phyloP scores from a whole-genome alignment of 2,113 vertebrate species.

The Pagrus major region DNA sequence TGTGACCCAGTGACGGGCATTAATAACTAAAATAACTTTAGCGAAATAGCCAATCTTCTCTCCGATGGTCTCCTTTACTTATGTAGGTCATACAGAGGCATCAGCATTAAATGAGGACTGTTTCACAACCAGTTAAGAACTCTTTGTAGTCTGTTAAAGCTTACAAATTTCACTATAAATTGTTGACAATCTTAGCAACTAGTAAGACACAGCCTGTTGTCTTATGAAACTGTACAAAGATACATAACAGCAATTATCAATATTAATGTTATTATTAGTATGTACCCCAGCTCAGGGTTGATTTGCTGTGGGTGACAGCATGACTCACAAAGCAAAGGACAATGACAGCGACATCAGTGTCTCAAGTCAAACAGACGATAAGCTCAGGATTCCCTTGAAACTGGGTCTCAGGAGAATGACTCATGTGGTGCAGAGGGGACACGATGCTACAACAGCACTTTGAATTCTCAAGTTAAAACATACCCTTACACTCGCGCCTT shows the following conservation, averaged over 20 bases:
- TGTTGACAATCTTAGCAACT: not conserved
- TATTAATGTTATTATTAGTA: not conserved
- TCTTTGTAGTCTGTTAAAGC: too few species aligned
- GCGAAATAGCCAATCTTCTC: too few species aligned
- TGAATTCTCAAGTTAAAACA: slow-evolving; percentile 34
- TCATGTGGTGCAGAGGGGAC: slow-evolving; percentile 39
- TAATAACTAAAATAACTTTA: too few species aligned
- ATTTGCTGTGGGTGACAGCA: slow-evolving; percentile 4
- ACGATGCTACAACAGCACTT: slow-evolving; percentile 15
- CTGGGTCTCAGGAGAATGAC: slow-evolving; percentile 51
- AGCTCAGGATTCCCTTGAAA: slow-evolving; percentile 18
- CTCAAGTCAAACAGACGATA: slow-evolving; percentile 40
- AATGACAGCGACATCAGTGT: slow-evolving; percentile 34
- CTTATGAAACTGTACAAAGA: not conserved
- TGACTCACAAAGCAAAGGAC: slow-evolving; percentile 60
- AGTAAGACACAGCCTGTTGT: not conserved
- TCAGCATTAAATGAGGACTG: too few species aligned
- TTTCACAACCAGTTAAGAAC: too few species aligned
- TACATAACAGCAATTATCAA: not conserved
- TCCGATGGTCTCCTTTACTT: too few species aligned
- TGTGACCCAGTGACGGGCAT: too few species aligned
- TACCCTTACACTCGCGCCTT: not conserved
- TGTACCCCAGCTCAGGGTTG: not conserved
- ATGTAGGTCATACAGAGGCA: too few species aligned
- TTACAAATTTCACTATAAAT: not conserved